These are phyloP conservation scores for Drosophila neocordata DNA, from an alignment of 1,140 invertebrate species.

Conservation along the genomic window DNA sequence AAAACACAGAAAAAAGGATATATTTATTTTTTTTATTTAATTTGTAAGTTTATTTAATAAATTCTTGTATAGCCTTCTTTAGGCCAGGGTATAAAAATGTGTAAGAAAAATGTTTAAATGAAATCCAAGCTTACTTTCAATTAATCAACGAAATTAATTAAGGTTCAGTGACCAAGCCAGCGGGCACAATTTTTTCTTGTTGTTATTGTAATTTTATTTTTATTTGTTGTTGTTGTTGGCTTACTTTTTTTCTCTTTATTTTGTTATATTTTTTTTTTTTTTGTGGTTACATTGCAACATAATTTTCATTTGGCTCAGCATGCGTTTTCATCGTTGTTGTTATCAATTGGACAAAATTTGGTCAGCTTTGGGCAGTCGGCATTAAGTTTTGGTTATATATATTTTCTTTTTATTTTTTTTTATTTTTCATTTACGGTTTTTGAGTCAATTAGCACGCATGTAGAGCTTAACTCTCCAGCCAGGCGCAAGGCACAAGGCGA, in stretches of 20 bases:
- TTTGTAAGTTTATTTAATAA: too few relatives aligned
- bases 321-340: conserved; percentile 78
- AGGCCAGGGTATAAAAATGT: background rate
- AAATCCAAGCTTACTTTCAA: conserved; percentile 63
- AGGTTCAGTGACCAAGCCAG: conserved; percentile 67
- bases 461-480: conserved; percentile 42
- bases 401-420: too few relatives aligned
- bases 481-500: conserved; percentile 56
- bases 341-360: conserved; percentile 68
- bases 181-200: conserved; percentile 27
- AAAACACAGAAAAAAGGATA: too few relatives aligned
- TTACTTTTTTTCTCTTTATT: too few relatives aligned
- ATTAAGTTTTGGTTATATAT: background rate
- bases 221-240: background rate
- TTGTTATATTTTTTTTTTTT: too few relatives aligned
- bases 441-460: conserved; percentile 78
- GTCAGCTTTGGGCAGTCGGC: conserved; percentile 6
- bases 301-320: conserved; percentile 75
- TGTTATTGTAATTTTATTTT: background rate
- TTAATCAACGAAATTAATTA: conserved; percentile 81
- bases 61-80: too few relatives aligned
- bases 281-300: conserved; percentile 65
- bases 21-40: too few relatives aligned
- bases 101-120: conserved; percentile 19
- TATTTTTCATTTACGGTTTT: conserved; percentile 5